Base-by-base conservation (phyloP, 2,888 invertebrate species). In the Eulithis prunata region DNA sequence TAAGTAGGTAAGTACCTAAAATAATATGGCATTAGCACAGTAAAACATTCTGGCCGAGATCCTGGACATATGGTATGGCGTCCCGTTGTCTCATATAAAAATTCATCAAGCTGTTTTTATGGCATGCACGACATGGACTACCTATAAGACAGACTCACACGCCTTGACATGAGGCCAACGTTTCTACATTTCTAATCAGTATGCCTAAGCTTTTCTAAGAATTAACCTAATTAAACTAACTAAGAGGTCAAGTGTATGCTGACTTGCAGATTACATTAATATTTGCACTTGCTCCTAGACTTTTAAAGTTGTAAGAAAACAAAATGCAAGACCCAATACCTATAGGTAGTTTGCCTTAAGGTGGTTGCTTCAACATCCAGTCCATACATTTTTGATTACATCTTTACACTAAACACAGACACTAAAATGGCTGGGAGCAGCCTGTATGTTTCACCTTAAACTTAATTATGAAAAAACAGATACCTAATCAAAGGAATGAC, bases 151-250 rank as follows among this genome's bases (percentile, higher is more conserved):
- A 47, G 4, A 47, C 49, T 11, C 68, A 70, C 68, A 72, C 71
- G 66, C 64, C 68, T 74, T 74, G 74, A 74, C 72, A 68, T 62
- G 58, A 66, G 70, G 72, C 74, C 74, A 74, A 72, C 68, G 67
- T 74, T 74, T 74, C 71, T 71, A 67, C 70, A 67, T 66, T 64
- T 56, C 49, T 64, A 72, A 71, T 74, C 66, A 71, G 70, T 66
- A 72, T 71, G 67, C 67, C 58, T 64, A 51, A 41, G 65, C 64
- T 72, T 71, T 72, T 65, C 62, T 62, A 61, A 61, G 71, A 70
- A 74, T 74, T 71, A 73, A 65, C 72, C 69, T 53, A 65, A 73
- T 68, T 70, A 71, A 68, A 64, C 53, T 64, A 62, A 62, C 59
- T 59, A 63, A 67, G 63, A 69, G 68, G 68, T 72, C 62, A 72